Conservation (phyloP, 2,797 vertebrate genomes). For the Notamacropus eugenii region DNA sequence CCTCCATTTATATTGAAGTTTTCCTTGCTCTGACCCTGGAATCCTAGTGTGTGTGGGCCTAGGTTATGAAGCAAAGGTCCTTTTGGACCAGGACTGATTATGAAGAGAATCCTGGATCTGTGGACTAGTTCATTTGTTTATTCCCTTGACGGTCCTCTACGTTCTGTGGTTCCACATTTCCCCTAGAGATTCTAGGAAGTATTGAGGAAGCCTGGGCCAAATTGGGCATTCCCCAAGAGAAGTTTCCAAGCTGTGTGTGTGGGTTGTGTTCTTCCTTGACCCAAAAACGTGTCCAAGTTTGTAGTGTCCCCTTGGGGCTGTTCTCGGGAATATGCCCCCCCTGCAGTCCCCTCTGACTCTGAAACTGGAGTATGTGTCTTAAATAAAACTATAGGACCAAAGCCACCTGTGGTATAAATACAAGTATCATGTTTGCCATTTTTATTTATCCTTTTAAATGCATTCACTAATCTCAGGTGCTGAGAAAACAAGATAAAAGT, state of each 20-base stretch:
- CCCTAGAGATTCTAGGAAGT: not conserved
- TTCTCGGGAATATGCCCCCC: not conserved
- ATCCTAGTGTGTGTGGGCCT: not conserved
- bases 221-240: not conserved
- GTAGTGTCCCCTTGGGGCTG: not conserved
- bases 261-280: not conserved
- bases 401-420: not conserved
- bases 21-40: not conserved
- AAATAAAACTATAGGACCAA: not conserved
- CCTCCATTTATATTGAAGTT: not conserved
- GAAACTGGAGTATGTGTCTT: not conserved
- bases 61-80: not conserved
- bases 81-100: not conserved
- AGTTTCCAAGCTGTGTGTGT: not conserved
- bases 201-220: not conserved
- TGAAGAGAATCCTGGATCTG: not conserved
- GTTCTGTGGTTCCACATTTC: not conserved
- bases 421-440: not conserved
- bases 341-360: not conserved
- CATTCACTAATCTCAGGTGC: not conserved
- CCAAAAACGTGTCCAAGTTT: not conserved
- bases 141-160: not conserved
- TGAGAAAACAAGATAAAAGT: not conserved
- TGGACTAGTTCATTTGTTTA: not conserved
- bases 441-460: not conserved